Evolutionary conservation across 1,140 invertebrate species (phyloP).

Genomic region (Maconellicoccus hirsutus): DNA sequence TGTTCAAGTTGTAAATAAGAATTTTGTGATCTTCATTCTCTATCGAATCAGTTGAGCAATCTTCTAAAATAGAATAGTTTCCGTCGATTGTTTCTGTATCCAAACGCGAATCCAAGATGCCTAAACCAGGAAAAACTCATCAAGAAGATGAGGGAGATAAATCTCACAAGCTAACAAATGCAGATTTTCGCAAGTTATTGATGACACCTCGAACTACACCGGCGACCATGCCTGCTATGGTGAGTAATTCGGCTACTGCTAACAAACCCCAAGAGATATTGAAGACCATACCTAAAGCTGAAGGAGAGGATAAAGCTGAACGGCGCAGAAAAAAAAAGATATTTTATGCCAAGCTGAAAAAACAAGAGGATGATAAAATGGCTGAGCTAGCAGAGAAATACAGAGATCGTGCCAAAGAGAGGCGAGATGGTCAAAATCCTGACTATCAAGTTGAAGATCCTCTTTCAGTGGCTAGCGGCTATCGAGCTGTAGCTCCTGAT

Average conservation of each 20-base stretch:
- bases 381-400: conserved; percentile 92
- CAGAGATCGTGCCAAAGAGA: conserved; percentile 82
- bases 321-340: conserved; percentile 71
- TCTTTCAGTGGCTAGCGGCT: conserved; percentile 77
- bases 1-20: no score
- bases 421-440: conserved; percentile 73
- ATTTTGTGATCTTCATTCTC: no score
- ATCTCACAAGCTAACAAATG: conserved; percentile 75
- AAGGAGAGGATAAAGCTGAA: conserved; percentile 50
- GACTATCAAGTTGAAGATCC: conserved; percentile 74
- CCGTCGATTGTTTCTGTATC: no score
- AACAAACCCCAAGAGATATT: conserved; percentile 13
- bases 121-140: conserved; percentile 18
- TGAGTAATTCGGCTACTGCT: neutral
- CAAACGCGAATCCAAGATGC: conserved; percentile 13
- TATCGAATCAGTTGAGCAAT: no score
- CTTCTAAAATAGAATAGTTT: no score
- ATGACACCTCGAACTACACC: conserved; percentile 79
- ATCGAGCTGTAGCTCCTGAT: conserved; percentile 90
- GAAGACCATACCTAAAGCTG: conserved; percentile 26
- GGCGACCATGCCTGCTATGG: conserved; percentile 26
- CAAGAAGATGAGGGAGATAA: conserved; percentile 42
- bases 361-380: conserved; percentile 90
- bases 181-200: conserved; percentile 88
- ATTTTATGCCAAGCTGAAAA: conserved; percentile 88